Conservation (phyloP, 2,113 vertebrate genomes). For the Natator depressus region DNA sequence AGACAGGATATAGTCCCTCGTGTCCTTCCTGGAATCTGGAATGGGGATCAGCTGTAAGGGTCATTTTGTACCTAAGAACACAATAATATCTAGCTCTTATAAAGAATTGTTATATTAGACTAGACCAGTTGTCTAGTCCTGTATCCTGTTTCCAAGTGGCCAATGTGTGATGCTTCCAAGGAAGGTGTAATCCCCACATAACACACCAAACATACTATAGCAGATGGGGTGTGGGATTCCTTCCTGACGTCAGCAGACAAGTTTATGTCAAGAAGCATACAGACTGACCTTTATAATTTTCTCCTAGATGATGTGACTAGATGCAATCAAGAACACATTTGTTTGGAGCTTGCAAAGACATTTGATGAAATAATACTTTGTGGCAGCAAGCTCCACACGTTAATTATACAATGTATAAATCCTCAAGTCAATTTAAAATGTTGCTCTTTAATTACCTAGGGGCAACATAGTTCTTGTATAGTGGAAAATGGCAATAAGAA, state of each 20-base stretch:
- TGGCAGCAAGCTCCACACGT: background rate
- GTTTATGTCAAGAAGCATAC: background rate
- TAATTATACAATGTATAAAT: background rate
- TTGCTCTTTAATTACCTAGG: background rate
- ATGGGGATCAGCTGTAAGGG: background rate
- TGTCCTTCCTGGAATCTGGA: background rate
- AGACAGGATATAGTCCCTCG: background rate
- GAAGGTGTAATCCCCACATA: background rate
- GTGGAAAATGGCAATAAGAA: background rate
- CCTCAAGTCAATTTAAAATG: background rate
- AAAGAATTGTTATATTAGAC: background rate
- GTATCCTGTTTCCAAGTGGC: background rate
- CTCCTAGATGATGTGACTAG: background rate
- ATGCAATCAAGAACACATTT: background rate
- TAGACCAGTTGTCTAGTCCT: background rate
- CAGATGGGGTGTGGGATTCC: background rate
- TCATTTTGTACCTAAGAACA: background rate
- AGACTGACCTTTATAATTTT: background rate
- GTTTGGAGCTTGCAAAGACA: background rate
- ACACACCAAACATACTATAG: background rate
- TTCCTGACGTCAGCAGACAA: background rate
- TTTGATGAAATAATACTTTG: background rate
- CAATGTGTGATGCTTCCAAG: background rate
- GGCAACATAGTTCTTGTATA: background rate
- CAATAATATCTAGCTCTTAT: background rate